Percentiles rank a stretch among this genome's conserved stretches.
Conservation (phyloP, 2,797 vertebrate genomes). For the Coccyzus lansbergi region DNA sequence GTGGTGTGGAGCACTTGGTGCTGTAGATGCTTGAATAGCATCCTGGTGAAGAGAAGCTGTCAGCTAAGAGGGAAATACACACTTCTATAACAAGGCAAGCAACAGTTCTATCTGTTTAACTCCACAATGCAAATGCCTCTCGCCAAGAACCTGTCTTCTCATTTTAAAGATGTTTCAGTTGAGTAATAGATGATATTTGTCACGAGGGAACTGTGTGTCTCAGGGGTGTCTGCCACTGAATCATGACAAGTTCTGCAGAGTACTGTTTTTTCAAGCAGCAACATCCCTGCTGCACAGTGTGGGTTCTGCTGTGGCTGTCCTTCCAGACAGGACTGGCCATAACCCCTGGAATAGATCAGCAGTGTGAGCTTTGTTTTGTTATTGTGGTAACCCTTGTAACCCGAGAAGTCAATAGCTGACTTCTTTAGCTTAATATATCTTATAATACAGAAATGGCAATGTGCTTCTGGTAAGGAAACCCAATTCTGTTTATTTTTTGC, state of each 20-base stretch:
- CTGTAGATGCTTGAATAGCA: neutral
- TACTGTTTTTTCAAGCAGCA: slow-evolving; percentile 2
- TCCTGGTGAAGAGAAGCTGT: neutral
- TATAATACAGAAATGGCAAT: slow-evolving; percentile 68
- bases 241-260: slow-evolving; percentile 30
- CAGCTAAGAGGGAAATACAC: neutral
- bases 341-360: slow-evolving; percentile 60
- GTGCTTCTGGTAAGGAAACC: slow-evolving; percentile 73
- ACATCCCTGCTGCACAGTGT: slow-evolving; percentile 33
- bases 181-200: slow-evolving; percentile 40
- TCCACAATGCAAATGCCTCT: slow-evolving; percentile 13
- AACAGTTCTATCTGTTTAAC: slow-evolving; percentile 28
- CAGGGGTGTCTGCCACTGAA: slow-evolving; percentile 4
- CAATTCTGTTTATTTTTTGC: slow-evolving; percentile 63
- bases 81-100: neutral
- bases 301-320: slow-evolving; percentile 60
- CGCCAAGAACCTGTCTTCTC: slow-evolving; percentile 58
- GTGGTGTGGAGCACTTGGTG: neutral
- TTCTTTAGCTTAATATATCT: slow-evolving; percentile 73
- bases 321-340: slow-evolving; percentile 73
- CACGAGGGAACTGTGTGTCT: neutral
- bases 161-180: slow-evolving; percentile 62
- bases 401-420: slow-evolving; percentile 73
- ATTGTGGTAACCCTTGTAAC: slow-evolving; percentile 71
- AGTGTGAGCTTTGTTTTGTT: slow-evolving; percentile 49